Percentiles rank a stretch among this genome's conserved stretches.
Conservation (phyloP, 2,113 vertebrate genomes). For the Arenaria interpres region DNA sequence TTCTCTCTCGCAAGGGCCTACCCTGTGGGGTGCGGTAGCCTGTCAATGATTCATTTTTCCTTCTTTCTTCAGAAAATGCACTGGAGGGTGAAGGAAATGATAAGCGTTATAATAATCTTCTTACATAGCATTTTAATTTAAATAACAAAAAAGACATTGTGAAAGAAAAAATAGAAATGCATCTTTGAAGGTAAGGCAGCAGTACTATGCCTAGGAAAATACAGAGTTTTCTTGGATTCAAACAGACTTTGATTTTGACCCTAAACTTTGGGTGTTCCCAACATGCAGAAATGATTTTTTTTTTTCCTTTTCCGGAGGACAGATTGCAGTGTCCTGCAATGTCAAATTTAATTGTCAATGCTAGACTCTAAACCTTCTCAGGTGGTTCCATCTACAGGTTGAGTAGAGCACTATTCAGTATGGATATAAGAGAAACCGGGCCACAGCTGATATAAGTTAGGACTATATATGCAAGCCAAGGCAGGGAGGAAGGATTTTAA, state of each 20-base stretch:
- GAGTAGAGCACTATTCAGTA: background rate
- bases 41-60: background rate
- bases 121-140: background rate
- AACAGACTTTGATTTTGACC: background rate
- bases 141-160: background rate
- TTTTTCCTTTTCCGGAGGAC: background rate
- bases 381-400: background rate
- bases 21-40: background rate
- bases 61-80: background rate
- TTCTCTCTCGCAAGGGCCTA: background rate
- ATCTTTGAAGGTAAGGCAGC: background rate
- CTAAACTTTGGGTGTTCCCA: background rate
- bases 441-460: background rate
- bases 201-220: background rate
- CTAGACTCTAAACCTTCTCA: background rate
- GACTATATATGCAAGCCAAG: background rate
- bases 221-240: background rate
- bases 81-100: background rate
- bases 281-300: background rate
- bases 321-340: background rate
- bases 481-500: background rate
- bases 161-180: background rate
- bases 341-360: background rate
- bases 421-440: background rate
- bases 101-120: background rate